Evolutionary conservation across 2,113 vertebrate genomes (phyloP).

Genomic region (Centropus unirufus): DNA sequence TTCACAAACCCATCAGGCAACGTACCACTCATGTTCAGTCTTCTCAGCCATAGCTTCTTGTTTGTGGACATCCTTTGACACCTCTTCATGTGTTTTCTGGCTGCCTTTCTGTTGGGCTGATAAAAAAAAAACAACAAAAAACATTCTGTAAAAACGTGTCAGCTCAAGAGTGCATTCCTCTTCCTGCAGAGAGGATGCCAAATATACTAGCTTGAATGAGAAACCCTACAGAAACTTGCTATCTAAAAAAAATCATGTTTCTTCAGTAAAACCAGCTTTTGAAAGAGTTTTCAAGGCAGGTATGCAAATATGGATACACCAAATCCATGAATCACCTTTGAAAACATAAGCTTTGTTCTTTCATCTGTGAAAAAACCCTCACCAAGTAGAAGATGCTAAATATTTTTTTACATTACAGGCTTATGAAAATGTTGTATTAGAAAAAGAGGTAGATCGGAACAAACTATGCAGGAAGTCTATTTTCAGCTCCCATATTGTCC

Average conservation of each 20-base stretch:
- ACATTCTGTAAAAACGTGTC: not conserved
- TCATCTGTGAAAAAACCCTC: not conserved
- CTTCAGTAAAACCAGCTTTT: not conserved
- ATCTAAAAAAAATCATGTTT: not conserved
- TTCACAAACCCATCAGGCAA: not conserved
- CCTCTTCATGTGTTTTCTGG: slow-evolving; percentile 23
- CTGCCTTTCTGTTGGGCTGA: slow-evolving; percentile 63
- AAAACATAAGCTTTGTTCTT: not conserved
- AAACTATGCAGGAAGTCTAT: not conserved
- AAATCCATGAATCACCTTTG: not conserved
- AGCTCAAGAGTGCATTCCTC: not conserved
- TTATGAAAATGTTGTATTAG: not conserved
- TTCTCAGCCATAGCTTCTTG: not conserved
- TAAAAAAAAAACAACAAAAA: not conserved
- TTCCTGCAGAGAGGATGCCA: not conserved
- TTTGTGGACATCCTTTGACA: not conserved
- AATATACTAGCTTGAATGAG: not conserved
- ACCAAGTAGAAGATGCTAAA: not conserved
- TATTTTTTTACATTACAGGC: not conserved
- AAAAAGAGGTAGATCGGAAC: not conserved
- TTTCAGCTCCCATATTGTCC: not conserved
- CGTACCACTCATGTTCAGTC: not conserved
- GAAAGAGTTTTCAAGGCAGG: not conserved
- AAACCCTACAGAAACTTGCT: not conserved
- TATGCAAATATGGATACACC: not conserved